Percentiles rank a stretch among this genome's conserved stretches.
phyloP scores from a whole-genome alignment of 2,113 vertebrate genomes.

The Orycteropus afer region DNA sequence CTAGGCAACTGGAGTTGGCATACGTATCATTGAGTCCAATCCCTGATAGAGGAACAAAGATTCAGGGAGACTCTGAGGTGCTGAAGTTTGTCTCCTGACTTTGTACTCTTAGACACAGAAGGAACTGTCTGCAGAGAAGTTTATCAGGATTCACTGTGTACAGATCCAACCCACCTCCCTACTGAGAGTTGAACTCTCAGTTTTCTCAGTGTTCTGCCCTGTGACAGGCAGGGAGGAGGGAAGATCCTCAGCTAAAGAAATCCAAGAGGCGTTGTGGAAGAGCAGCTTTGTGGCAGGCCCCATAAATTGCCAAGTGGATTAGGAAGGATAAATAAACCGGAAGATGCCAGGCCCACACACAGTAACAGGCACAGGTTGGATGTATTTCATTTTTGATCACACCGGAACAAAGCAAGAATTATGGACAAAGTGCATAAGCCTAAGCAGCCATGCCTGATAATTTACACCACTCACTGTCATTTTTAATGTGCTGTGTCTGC shows the following conservation, averaged over 20 bases:
- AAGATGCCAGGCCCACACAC: not conserved
- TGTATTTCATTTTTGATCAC: constrained; percentile 46
- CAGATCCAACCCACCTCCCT: not conserved
- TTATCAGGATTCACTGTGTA: accelerated
- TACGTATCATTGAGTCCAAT: not conserved
- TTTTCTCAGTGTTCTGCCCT: not conserved
- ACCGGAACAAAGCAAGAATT: not conserved
- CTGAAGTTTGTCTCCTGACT: not conserved
- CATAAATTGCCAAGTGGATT: constrained; percentile 50
- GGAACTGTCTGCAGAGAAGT: not conserved
- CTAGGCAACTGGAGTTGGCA: not conserved
- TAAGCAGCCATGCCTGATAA: not conserved
- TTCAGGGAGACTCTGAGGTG: not conserved
- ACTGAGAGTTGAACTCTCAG: accelerated
- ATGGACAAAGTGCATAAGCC: not conserved
- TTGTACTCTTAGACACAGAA: not conserved
- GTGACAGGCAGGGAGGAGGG: not conserved
- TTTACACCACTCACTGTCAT: not conserved
- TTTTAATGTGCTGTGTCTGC: not conserved
- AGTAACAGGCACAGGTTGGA: not conserved
- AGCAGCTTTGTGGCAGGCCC: not conserved
- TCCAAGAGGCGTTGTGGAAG: not conserved
- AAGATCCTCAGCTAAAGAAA: not conserved
- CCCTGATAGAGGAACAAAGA: not conserved
- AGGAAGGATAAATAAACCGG: constrained; percentile 39